Conservation (phyloP, 1,140 invertebrate genomes). For the Chymomyza costata region DNA sequence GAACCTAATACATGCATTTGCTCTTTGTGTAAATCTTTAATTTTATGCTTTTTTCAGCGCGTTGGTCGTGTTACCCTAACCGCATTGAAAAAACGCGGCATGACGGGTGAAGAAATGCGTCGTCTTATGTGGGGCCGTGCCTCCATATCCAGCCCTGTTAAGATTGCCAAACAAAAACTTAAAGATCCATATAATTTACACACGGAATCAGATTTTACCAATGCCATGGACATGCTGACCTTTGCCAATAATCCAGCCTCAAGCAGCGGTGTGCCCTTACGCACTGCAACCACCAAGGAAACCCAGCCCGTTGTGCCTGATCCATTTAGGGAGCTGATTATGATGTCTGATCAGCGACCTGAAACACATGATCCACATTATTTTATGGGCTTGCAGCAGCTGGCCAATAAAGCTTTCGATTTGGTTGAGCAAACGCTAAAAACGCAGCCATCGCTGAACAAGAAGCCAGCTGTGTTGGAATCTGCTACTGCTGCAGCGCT, state of each 20-base stretch:
- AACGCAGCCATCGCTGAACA: constrained; percentile 43
- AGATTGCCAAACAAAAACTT: constrained; percentile 77
- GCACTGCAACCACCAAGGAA: constrained; percentile 10
- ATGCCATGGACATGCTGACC: constrained; percentile 88
- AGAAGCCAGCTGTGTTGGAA: constrained; percentile 12
- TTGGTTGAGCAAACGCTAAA: constrained; percentile 65
- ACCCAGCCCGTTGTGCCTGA: constrained; percentile 57
- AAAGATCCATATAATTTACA: constrained; percentile 70
- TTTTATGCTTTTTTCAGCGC: constrained; percentile 77
- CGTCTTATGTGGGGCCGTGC: constrained; percentile 92
- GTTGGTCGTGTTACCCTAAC: constrained; percentile 91
- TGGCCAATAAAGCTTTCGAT: constrained; percentile 77
- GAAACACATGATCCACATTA: constrained; percentile 75
- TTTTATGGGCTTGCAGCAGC: constrained; percentile 73
- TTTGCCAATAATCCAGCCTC: constrained; percentile 80
- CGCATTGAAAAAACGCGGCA: constrained; percentile 86
- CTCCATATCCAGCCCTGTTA: constrained; percentile 89
- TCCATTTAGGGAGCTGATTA: constrained; percentile 78
- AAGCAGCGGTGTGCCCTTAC: constrained; percentile 43
- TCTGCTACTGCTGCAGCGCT: constrained; percentile 6
- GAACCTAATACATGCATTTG: no score
- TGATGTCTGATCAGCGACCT: constrained; percentile 75
- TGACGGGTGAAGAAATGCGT: constrained; percentile 90
- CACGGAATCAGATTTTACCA: constrained; percentile 77
- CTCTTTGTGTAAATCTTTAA: no score